Evolutionary conservation across 2,888 invertebrate genomes (phyloP), one percentile per base, ranked within the genome.

Genomic region (Diarsia dahlii): DNA sequence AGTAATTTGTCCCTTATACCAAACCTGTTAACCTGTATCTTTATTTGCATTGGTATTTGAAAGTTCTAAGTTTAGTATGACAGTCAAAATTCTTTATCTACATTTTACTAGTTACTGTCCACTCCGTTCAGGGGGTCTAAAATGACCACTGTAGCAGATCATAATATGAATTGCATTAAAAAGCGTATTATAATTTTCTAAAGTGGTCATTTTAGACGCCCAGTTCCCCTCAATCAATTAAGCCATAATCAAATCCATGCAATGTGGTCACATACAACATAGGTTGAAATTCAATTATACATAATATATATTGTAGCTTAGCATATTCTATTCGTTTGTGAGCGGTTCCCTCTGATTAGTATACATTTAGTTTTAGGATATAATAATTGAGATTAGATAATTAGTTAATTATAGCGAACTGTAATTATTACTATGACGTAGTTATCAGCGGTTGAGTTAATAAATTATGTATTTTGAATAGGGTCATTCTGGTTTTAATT

Each of bases 281-380:
- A 54, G 46, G 15, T 23, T 20, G 15, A 39, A 54, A 62, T 69
- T 54, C 46, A n/a, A 39, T 28, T 5, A 60, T 10, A 23, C 5
- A 23, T 20, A 5, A 62, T 12, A 34, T 28, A 52, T 3, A 52
- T 8, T 56, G 15, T 56, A 23, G 56, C 15, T 20, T 5, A n/a
- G 20, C 68, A 28, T 13, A 62, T 39, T 54, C 8, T 20, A 63
- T n/a, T 39, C 28, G 23, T 3, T 63, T 46, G 15, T 20, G 23
- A 48, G 54, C 8, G 0, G 9, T 15, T 28, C 18, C n/a, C 13
- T 56, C 6, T 60, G 8, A 58, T 78, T 58, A 23, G 34, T 45
- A 60, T 48, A 52, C 20, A 52, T 78, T 78, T 62, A 34, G 23
- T 23, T 60, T 76, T 12, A 76, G 45, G 9, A 15, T 20, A 46